Evolutionary conservation across 2,797 vertebrate genomes (phyloP).

Genomic region (Cyclura pinguis): DNA sequence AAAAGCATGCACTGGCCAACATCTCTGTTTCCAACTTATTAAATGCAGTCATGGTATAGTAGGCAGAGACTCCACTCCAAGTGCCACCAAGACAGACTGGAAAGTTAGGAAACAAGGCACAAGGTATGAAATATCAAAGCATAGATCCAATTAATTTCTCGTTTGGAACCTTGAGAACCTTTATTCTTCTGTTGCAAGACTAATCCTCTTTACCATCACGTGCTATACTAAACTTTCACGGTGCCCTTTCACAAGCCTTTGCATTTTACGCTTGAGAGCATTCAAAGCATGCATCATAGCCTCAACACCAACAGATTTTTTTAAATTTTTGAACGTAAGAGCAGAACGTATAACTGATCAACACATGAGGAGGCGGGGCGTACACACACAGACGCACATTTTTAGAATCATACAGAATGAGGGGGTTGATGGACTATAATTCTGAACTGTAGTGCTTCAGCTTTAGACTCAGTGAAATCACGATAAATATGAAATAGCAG

Average conservation of each 20-base stretch:
- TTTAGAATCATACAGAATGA: no score
- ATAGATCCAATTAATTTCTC: constrained; percentile 53
- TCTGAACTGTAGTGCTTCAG: no score
- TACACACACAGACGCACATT: no score
- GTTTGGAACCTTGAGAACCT: constrained; percentile 56
- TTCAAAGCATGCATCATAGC: constrained; percentile 49
- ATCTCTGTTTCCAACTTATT: neutral
- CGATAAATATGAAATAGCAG: no score
- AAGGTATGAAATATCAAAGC: accelerated
- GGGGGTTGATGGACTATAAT: no score
- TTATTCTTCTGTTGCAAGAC: constrained; percentile 51
- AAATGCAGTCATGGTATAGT: neutral
- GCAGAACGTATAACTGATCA: no score
- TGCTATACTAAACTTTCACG: constrained; percentile 63
- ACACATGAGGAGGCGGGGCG: no score
- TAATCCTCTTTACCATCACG: constrained; percentile 75
- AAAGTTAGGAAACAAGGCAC: constrained; percentile 26
- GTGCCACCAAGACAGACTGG: neutral
- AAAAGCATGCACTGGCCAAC: neutral
- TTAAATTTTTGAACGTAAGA: constrained; percentile 28
- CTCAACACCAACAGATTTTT: constrained; percentile 24
- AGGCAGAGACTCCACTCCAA: neutral
- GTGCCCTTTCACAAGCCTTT: neutral
- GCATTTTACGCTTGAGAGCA: constrained; percentile 23
- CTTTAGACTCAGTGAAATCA: no score